A percentile compares a stretch with the other conserved stretches of the same genome.
Conservation (phyloP, 2,113 vertebrate species). For the Etia nguti region DNA sequence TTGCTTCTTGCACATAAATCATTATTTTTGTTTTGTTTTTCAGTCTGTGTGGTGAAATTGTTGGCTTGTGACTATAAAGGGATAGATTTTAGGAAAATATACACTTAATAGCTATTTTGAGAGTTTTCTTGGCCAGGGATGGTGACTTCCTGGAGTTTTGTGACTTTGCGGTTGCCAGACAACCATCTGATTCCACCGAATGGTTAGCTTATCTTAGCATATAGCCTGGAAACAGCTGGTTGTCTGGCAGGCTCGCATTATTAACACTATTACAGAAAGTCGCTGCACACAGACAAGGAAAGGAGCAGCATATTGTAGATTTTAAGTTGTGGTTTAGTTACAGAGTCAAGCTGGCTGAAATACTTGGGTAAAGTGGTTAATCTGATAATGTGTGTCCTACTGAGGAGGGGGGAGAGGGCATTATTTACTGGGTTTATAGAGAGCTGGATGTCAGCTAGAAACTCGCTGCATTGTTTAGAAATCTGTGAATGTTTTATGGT, state of each 20-base stretch:
- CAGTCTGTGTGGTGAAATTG: neutral
- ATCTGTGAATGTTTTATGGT: neutral
- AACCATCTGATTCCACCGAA: neutral
- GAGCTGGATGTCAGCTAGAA: neutral
- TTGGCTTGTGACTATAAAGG: neutral
- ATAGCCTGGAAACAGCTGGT: neutral
- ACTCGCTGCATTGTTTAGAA: rapidly evolving
- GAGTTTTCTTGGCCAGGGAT: neutral
- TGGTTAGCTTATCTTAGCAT: neutral
- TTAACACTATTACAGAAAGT: neutral
- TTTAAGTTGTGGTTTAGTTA: neutral
- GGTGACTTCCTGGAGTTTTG: neutral
- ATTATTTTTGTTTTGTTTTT: neutral
- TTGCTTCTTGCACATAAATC: neutral
- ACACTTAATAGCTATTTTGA: neutral
- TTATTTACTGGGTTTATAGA: neutral
- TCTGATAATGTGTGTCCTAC: neutral
- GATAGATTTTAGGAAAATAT: neutral
- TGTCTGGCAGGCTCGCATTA: neutral
- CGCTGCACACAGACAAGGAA: neutral
- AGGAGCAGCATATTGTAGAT: neutral
- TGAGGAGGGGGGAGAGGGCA: neutral
- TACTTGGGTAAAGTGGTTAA: neutral
- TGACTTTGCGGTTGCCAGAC: neutral
- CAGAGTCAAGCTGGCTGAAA: neutral